Evolutionary conservation across 2,113 vertebrate species (phyloP), one percentile per base, ranked within the genome.

Genomic region (Dascyllus trimaculatus): DNA sequence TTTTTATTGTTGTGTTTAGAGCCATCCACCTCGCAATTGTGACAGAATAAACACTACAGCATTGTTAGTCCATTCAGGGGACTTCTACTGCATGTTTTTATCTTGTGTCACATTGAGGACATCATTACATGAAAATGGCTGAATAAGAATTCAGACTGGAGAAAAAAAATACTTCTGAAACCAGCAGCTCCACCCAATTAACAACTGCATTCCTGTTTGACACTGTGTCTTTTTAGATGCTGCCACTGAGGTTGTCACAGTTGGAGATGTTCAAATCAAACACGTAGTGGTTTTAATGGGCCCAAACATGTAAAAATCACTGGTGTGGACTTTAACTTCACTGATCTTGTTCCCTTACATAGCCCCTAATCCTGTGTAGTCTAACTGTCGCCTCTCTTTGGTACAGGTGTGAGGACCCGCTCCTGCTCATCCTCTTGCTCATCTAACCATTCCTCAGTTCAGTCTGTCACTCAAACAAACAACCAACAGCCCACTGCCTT

Each of bases 391-490:
- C 86, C 86, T 94, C 77, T 91, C 67, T 89, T 87, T 84, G 91
- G 87, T 90, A 84, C 93, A 94, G 90, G 92, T 95, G 85, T 64
- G 88, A 94, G 56, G 92, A 95, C 64, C 90, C 91, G 45, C 81
- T 92, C 57, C 91, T 93, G 88, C 86, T 95, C 84, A 67, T 94
- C 88, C 92, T 94, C 86, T 86, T 94, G 85, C 87, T 94, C 87
- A 67, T 94, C 81, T 94, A 94, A 85, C 76, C 70, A 25, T 53
- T 67, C 75, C 60, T 48, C 21, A 22, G 17, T 17, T 64, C 45
- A 65, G 45, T 48, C 67, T 3, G 2, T 68, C 52, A 58, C 48
- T 46, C 59, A 35, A 65, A 73, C 71, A 64, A 67, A 63, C 64
- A 35, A 35, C 25, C 35, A 46, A 32, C 80, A 73, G 64, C 54